Evolutionary conservation across 1,140 invertebrate genomes (phyloP).

Genomic region (Euglossa dilemma): DNA sequence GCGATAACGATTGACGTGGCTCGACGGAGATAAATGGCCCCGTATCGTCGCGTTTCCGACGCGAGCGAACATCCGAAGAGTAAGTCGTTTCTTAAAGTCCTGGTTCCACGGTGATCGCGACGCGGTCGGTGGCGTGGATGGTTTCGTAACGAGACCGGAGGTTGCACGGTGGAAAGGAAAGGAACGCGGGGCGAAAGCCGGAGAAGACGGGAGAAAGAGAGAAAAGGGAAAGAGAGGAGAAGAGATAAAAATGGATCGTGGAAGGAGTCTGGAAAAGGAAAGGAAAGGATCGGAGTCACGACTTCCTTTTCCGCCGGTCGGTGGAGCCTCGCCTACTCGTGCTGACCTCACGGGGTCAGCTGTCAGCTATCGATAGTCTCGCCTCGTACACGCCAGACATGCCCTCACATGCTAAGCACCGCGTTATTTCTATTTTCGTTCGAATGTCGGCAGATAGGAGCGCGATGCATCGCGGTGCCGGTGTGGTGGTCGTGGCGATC

Average conservation of each 20-base stretch:
- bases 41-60: too few relatives aligned
- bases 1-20: too few relatives aligned
- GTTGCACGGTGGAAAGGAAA: too few relatives aligned
- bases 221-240: neutral
- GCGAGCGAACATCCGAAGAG: too few relatives aligned
- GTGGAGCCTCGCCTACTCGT: conserved; percentile 61
- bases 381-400: conserved; percentile 58
- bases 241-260: neutral
- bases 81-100: too few relatives aligned
- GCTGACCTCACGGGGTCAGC: conserved; percentile 66
- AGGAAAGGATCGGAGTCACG: conserved; percentile 56
- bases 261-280: conserved; percentile 1
- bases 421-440: conserved; percentile 66
- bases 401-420: conserved; percentile 65
- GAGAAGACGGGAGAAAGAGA: too few relatives aligned
- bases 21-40: too few relatives aligned
- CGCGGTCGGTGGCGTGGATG: too few relatives aligned
- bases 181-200: too few relatives aligned
- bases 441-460: conserved; percentile 28
- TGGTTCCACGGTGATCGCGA: too few relatives aligned
- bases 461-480: neutral
- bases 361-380: conserved; percentile 70
- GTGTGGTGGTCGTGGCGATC: too few relatives aligned
- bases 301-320: conserved; percentile 64
- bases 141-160: too few relatives aligned